A percentile compares a stretch with the other conserved stretches of the same genome.
These are phyloP conservation scores for Aegypius monachus DNA, from an alignment of 2,113 vertebrate genomes.

Conservation along the genomic window DNA sequence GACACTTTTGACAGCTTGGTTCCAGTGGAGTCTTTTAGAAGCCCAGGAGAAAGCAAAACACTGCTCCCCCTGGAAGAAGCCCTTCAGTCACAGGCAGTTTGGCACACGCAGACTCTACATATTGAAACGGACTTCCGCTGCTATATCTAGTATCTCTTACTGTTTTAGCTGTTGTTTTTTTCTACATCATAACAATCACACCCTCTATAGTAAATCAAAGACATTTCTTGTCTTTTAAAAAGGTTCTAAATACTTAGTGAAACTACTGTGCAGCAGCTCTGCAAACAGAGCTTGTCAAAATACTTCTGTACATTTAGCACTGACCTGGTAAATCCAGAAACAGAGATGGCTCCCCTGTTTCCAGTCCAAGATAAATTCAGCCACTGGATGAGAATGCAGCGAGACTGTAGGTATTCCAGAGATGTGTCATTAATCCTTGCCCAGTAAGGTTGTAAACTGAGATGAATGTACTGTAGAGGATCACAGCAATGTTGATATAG, in stretches of 20 bases:
- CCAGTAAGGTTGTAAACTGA: constrained; percentile 98
- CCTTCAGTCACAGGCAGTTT: not conserved
- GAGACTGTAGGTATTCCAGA: constrained; percentile 87
- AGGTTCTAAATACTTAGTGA: not conserved
- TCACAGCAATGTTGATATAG: constrained; percentile 96
- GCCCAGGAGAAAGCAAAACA: not conserved
- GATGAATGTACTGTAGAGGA: constrained; percentile 94
- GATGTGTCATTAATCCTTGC: constrained; percentile 88
- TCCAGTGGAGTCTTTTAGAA: not conserved
- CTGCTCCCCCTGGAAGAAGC: not conserved
- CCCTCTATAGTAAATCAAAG: not conserved
- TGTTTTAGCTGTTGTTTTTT: not conserved
- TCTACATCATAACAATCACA: not conserved
- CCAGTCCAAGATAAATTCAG: constrained; percentile 98
- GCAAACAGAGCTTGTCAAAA: not conserved
- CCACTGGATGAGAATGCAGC: constrained; percentile 93
- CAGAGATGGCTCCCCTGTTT: constrained; percentile 90
- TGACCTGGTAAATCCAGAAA: constrained; percentile 94
- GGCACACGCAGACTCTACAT: not conserved
- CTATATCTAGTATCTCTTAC: constrained; percentile 27
- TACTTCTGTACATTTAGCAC: constrained; percentile 13
- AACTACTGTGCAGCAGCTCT: not conserved
- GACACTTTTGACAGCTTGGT: not conserved
- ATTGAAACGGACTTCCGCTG: constrained; percentile 14
- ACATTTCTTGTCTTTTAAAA: not conserved